Percentiles rank a stretch among this genome's conserved stretches.
Evolutionary conservation across 2,113 vertebrate species (phyloP).

Genomic region (Varanus salvator): DNA sequence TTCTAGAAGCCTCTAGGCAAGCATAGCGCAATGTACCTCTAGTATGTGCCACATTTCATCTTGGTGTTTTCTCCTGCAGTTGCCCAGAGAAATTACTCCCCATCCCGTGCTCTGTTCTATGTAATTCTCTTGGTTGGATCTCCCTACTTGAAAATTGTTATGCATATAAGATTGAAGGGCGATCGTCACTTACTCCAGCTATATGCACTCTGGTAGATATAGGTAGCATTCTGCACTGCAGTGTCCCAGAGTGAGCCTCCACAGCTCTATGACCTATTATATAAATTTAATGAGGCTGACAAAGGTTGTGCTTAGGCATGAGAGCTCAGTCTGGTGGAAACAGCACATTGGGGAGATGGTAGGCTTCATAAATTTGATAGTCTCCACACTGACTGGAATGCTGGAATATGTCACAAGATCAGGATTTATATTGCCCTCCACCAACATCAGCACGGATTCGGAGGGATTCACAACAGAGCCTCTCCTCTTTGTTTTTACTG

Average conservation of each 20-base stretch:
- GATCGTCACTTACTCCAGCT: neutral
- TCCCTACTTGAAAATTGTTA: neutral
- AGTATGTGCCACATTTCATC: neutral
- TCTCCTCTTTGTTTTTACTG: neutral
- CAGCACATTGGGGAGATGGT: no score
- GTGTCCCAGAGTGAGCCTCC: neutral
- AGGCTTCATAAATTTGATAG: neutral
- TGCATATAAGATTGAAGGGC: neutral
- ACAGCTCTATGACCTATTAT: neutral
- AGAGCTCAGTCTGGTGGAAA: neutral
- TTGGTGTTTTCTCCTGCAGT: neutral
- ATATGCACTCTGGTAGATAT: neutral
- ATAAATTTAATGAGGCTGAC: neutral
- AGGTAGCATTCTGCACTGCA: neutral
- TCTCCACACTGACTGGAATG: neutral
- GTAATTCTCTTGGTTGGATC: neutral
- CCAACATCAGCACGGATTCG: neutral
- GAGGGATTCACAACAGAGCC: neutral
- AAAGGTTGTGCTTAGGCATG: neutral
- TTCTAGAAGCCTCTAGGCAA: neutral
- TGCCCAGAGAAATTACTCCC: neutral
- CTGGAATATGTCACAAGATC: constrained; percentile 21
- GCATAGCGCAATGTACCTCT: neutral
- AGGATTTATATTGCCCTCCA: neutral
- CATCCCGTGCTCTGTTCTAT: neutral